Percentiles rank a stretch among this genome's conserved stretches.
These are phyloP conservation scores for Rhynchonycteris naso DNA, from an alignment of 2,797 vertebrate genomes.

Conservation along the genomic window DNA sequence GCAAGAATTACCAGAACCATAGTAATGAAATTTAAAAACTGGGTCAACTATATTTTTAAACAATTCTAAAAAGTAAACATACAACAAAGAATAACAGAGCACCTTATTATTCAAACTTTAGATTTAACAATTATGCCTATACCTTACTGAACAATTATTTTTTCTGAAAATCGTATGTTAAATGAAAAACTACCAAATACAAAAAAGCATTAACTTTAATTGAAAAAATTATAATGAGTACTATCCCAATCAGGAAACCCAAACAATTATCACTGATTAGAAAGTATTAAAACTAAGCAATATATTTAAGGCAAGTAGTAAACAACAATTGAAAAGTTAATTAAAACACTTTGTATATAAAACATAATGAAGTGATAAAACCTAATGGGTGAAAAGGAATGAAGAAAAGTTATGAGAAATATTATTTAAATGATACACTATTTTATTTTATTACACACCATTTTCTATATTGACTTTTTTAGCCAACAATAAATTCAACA, in stretches of 20 bases:
- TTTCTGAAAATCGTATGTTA: neutral
- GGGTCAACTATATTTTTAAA: neutral
- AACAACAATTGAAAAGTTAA: neutral
- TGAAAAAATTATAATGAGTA: neutral
- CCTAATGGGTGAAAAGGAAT: neutral
- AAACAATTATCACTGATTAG: neutral
- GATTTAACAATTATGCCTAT: neutral
- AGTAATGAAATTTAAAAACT: neutral
- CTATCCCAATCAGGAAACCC: neutral
- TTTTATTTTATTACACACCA: neutral
- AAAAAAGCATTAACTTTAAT: neutral
- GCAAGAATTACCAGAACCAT: neutral
- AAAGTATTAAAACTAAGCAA: neutral
- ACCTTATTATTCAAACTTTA: neutral
- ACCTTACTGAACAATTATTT: neutral
- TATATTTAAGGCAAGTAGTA: neutral
- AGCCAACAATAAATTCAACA: neutral
- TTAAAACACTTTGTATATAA: neutral
- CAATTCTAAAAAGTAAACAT: neutral
- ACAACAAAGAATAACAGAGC: neutral
- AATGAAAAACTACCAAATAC: neutral
- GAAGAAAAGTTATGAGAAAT: neutral
- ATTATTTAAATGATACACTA: neutral
- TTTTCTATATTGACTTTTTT: neutral
- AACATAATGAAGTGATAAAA: neutral